These are phyloP conservation scores for Protodeltote pygarga DNA, from an alignment of 2,888 invertebrate genomes.

Conservation along the genomic window DNA sequence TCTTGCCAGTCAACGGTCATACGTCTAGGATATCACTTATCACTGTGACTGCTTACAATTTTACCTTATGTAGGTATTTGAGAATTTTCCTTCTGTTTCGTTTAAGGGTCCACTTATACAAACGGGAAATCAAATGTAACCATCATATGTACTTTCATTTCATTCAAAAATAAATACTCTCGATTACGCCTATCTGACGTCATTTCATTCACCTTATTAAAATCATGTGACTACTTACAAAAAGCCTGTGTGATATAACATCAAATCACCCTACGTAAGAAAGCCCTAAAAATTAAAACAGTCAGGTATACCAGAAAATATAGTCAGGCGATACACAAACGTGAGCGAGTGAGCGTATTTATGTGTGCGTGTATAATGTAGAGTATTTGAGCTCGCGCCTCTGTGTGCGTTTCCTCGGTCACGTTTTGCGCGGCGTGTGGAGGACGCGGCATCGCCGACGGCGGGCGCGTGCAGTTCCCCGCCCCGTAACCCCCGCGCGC, in stretches of 20 bases:
- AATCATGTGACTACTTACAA: too few species aligned
- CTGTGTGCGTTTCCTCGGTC: constrained; percentile 62
- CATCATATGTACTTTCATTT: too few species aligned
- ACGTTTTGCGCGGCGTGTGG: constrained; percentile 82
- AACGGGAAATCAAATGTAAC: too few species aligned
- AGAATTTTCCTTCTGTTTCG: too few species aligned
- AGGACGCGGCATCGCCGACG: constrained; percentile 60
- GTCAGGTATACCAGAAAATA: constrained; percentile 45
- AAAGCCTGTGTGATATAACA: constrained; percentile 22
- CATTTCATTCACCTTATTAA: too few species aligned
- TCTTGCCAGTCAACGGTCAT: too few species aligned
- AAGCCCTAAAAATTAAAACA: constrained; percentile 18
- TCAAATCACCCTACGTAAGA: constrained; percentile 2
- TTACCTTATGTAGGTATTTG: too few species aligned
- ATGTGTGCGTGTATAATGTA: constrained; percentile 44
- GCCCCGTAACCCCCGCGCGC: constrained; percentile 44
- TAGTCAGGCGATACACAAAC: constrained; percentile 63
- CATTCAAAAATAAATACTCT: too few species aligned
- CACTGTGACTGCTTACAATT: too few species aligned
- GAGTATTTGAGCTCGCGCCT: constrained; percentile 13
- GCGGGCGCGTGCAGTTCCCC: constrained; percentile 63
- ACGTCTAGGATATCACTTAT: too few species aligned
- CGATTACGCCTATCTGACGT: too few species aligned
- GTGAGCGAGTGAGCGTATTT: constrained; percentile 44
- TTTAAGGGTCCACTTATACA: too few species aligned